Evolutionary conservation across 2,888 invertebrate genomes (phyloP), one percentile per base, ranked within the genome.

Genomic region (Pyralis farinalis): DNA sequence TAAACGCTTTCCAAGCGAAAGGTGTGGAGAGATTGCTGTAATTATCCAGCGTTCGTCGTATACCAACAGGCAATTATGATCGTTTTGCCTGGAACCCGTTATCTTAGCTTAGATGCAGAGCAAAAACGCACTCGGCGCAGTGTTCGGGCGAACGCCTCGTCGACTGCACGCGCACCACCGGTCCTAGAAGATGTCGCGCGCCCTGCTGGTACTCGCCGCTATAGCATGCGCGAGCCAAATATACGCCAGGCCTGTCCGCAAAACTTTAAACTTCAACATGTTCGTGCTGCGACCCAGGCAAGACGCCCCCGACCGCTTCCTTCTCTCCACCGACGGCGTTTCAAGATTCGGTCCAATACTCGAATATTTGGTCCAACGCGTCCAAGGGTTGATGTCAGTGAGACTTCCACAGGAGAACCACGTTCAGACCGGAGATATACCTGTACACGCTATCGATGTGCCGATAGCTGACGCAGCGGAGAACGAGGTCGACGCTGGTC

Each of bases 331-430:
- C 0, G 80, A 85, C 25, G 85, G 84, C 0, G 63, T 87, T 1
- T 91, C 90, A 1, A 85, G 92, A 61, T 92, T 94, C 64, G 94
- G 94, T 4, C 92, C 93, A 0, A 73, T 94, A 35, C 68, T 94
- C 47, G 94, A 94, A 63, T 91, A 91, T 52, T 68, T 94, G 29
- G 90, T 94, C 4, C 94, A 94, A 63, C 90, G 92, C 34, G 90
- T 94, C 38, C 94, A 94, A 73, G 90, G 92, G 0, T 88, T 92
- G 53, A 92, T 93, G 78, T 94, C 94, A 0, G 91, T 92, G n/a
- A 92, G 92, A 55, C 76, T 91, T 37, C 89, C 92, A 12, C 90
- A 90, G 51, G 91, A 92, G 63, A 8, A 10, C 7, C 39, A 1
- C 5, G 8, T 20, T 8, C 33, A 3, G 1, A 25, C 25, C 0